Evolutionary conservation across 2,888 invertebrate species (phyloP).

Genomic region (Cantharis flavilabris): DNA sequence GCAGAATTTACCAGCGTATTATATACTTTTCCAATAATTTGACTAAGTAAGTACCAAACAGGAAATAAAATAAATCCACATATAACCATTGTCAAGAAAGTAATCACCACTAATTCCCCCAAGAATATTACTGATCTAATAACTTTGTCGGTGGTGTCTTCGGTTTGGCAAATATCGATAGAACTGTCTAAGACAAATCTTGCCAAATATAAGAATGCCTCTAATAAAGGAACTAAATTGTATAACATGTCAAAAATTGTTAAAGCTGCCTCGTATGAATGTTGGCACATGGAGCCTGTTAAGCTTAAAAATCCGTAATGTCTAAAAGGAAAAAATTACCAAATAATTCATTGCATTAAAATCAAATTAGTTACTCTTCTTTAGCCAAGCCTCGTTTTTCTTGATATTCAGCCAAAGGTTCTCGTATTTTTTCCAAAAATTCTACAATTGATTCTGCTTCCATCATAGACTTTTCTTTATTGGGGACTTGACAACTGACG

Average conservation of each 20-base stretch:
- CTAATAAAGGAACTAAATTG: slow-evolving; percentile 38
- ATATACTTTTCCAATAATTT: slow-evolving; percentile 9
- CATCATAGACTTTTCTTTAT: background rate
- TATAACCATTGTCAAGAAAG: slow-evolving; percentile 47
- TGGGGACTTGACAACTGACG: background rate
- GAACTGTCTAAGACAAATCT: slow-evolving; percentile 50
- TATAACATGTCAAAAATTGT: slow-evolving; percentile 45
- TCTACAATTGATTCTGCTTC: background rate
- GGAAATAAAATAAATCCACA: slow-evolving; percentile 49
- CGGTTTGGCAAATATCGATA: slow-evolving; percentile 49
- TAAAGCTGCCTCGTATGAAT: slow-evolving; percentile 46
- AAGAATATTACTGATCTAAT: slow-evolving; percentile 46
- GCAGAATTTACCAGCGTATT: background rate
- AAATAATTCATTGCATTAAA: background rate
- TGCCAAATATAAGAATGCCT: slow-evolving; percentile 45
- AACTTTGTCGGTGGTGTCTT: slow-evolving; percentile 41
- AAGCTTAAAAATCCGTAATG: slow-evolving; percentile 47
- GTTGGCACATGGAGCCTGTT: slow-evolving; percentile 45
- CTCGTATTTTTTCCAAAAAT: slow-evolving; percentile 39
- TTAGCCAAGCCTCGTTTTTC: slow-evolving; percentile 45
- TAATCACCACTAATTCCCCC: slow-evolving; percentile 45
- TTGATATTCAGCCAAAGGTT: slow-evolving; percentile 50
- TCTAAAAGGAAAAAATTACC: slow-evolving; percentile 38
- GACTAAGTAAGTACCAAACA: slow-evolving; percentile 33
- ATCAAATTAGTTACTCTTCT: slow-evolving; percentile 43